Conservation (phyloP, 2,113 vertebrate genomes). For the Lophotis ruficrista region DNA sequence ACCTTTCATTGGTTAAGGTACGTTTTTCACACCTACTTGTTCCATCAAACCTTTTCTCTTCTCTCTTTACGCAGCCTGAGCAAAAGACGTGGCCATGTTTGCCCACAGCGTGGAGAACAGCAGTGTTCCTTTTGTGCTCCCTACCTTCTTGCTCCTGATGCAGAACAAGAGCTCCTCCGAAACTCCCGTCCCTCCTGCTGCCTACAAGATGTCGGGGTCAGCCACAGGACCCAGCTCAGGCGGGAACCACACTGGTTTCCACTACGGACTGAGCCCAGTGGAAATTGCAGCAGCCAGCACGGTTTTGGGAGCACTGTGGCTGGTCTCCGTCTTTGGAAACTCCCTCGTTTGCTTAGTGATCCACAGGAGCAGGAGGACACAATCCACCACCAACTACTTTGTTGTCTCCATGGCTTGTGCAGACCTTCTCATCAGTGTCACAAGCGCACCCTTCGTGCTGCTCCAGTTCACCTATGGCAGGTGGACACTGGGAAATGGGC, state of each 20-base stretch:
- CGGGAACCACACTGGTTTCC: slow-evolving; percentile 68
- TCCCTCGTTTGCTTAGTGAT: slow-evolving; percentile 90
- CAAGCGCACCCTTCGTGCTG: slow-evolving; percentile 81
- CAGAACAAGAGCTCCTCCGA: slow-evolving; percentile 75
- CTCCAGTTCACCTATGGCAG: slow-evolving; percentile 82
- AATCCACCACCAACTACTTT: slow-evolving; percentile 95
- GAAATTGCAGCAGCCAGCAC: slow-evolving; percentile 81
- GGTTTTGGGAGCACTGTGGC: slow-evolving; percentile 82
- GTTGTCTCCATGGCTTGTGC: slow-evolving; percentile 93
- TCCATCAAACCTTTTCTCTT: slow-evolving; percentile 23
- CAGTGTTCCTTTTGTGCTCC: slow-evolving; percentile 54
- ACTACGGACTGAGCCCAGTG: slow-evolving; percentile 54
- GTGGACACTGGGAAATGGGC: slow-evolving; percentile 79
- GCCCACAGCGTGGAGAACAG: slow-evolving; percentile 67
- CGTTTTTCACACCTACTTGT: neutral
- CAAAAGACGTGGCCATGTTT: slow-evolving; percentile 58
- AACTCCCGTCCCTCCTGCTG: slow-evolving; percentile 30
- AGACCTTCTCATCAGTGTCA: slow-evolving; percentile 84
- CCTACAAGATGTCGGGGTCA: neutral
- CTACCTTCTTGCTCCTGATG: slow-evolving; percentile 64
- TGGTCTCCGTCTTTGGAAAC: slow-evolving; percentile 88
- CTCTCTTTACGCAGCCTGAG: slow-evolving; percentile 51
- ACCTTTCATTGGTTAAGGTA: neutral
- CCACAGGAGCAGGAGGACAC: slow-evolving; percentile 89
- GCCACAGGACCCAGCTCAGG: neutral